Evolutionary conservation across 2,797 vertebrate genomes (phyloP).

Genomic region (Hippocampus kuda): DNA sequence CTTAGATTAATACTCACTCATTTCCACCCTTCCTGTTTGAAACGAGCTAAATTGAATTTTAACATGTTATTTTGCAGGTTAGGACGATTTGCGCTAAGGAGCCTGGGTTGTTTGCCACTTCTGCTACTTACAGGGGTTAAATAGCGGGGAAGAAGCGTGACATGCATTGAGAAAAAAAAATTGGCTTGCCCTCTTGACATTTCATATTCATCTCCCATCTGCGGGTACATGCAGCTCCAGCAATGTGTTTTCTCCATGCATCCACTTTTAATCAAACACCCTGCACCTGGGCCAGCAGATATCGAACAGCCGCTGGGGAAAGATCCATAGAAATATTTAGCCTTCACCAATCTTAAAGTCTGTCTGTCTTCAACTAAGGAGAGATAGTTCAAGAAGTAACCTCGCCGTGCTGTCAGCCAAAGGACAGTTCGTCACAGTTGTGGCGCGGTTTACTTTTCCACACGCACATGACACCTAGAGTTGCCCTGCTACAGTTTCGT

Average conservation of each 20-base stretch:
- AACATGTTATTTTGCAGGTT: neutral
- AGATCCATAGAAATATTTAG: slow-evolving; percentile 4
- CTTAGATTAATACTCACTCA: neutral
- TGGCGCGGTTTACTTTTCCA: neutral
- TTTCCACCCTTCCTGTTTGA: neutral
- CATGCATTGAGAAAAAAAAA: neutral
- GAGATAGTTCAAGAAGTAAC: neutral
- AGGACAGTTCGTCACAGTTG: neutral
- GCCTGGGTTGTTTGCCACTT: too few species aligned
- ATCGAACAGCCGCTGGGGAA: slow-evolving; percentile 23
- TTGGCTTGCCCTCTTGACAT: neutral
- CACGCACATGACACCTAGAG: neutral
- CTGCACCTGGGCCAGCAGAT: slow-evolving; percentile 27
- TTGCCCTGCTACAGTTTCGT: neutral
- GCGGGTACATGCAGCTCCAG: neutral
- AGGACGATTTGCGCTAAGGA: too few species aligned
- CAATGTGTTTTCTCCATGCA: slow-evolving; percentile 3
- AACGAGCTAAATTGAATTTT: neutral
- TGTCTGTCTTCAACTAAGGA: neutral
- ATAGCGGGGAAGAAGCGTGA: neutral
- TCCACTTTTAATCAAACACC: slow-evolving; percentile 40
- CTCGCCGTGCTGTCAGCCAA: neutral
- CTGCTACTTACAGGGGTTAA: too few species aligned
- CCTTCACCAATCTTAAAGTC: neutral
- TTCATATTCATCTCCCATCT: slow-evolving; percentile 12